Percentiles rank a stretch among this genome's conserved stretches.
Conservation (phyloP, 1,140 invertebrate genomes). For the Papilio helenus region DNA sequence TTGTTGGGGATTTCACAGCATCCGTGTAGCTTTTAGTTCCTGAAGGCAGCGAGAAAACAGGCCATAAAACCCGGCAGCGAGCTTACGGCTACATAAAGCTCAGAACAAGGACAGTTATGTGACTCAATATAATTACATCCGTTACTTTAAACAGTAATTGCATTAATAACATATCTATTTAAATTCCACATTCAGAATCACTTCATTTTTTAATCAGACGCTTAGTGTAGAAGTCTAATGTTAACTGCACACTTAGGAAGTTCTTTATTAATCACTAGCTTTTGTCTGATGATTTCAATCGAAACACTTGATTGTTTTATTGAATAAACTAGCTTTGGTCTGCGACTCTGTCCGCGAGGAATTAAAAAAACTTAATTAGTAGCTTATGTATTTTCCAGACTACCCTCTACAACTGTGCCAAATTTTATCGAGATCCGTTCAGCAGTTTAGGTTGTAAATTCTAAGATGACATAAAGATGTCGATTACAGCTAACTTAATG, state of each 20-base stretch:
- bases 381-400: no score
- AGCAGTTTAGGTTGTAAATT: no score
- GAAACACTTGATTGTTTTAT: no score
- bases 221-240: not conserved
- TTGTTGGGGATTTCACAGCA: not conserved
- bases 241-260: not conserved
- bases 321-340: no score
- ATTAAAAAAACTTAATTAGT: not conserved
- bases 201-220: not conserved
- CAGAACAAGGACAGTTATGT: constrained; percentile 5
- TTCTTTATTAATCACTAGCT: no score
- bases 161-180: not conserved
- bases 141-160: not conserved
- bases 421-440: no score
- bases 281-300: no score
- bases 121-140: not conserved
- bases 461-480: no score
- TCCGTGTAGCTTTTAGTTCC: not conserved
- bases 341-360: no score
- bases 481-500: no score
- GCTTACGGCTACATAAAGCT: not conserved
- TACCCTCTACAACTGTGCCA: no score
- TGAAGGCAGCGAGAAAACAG: not conserved
- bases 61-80: constrained; percentile 1
- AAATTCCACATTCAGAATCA: not conserved